These are phyloP conservation scores for Ibycter americanus DNA, from an alignment of 2,797 vertebrate genomes.

Conservation along the genomic window DNA sequence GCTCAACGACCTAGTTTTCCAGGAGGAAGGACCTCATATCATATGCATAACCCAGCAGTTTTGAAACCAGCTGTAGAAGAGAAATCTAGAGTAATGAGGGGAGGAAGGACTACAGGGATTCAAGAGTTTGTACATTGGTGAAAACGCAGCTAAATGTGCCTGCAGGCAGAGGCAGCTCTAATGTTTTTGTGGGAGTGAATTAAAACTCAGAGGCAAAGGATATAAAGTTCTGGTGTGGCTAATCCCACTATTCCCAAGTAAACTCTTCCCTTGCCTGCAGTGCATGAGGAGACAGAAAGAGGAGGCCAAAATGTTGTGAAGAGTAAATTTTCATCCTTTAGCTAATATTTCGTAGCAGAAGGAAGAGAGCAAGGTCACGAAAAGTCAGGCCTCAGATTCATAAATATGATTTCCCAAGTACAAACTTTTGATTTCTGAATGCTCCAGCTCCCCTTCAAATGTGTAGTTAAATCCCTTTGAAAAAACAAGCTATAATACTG, in stretches of 20 bases:
- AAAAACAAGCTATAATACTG: background rate
- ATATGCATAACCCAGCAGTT: slow-evolving; percentile 1
- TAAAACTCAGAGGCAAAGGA: background rate
- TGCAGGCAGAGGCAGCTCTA: background rate
- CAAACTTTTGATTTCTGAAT: background rate
- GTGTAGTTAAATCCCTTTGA: background rate
- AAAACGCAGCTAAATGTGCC: slow-evolving; percentile 12
- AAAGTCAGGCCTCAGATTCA: background rate
- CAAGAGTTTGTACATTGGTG: background rate
- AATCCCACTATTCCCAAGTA: background rate
- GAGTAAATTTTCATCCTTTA: background rate
- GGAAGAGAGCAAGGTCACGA: background rate
- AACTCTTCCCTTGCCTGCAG: background rate
- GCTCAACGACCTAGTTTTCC: slow-evolving; percentile 12
- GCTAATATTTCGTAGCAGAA: background rate
- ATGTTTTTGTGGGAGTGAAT: background rate
- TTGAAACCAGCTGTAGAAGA: background rate
- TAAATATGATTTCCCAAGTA: background rate
- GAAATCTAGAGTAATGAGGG: background rate
- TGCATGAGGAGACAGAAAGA: background rate
- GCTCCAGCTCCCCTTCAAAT: background rate
- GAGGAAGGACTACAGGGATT: slow-evolving; percentile 11
- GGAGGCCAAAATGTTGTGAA: background rate
- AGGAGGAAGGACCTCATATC: background rate
- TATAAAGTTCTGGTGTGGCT: background rate